Evolutionary conservation across 2,113 vertebrate genomes (phyloP).

Genomic region (Rhadina sibilatrix): DNA sequence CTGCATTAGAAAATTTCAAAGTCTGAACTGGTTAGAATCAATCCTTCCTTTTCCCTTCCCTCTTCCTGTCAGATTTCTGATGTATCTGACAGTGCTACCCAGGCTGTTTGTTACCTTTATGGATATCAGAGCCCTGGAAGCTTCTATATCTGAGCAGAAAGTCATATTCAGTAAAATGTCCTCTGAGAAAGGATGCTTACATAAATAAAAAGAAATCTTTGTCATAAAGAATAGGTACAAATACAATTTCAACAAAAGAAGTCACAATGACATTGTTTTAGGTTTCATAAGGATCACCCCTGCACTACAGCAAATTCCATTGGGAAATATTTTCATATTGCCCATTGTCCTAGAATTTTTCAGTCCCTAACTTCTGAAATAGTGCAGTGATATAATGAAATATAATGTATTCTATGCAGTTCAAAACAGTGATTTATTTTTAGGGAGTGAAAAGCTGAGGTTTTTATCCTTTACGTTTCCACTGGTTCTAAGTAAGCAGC

Average conservation of each 20-base stretch:
- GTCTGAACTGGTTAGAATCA: not conserved
- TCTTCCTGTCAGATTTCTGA: not conserved
- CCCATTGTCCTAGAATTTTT: not conserved
- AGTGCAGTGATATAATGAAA: not conserved
- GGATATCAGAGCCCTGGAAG: not conserved
- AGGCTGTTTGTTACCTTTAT: not conserved
- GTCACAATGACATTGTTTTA: not conserved
- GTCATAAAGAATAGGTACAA: not conserved
- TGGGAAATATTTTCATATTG: not conserved
- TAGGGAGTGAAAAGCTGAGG: not conserved
- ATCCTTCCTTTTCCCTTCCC: not conserved
- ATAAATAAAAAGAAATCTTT: slow-evolving; percentile 5
- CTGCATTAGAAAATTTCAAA: not conserved
- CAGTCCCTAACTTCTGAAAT: not conserved
- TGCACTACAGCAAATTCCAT: not conserved
- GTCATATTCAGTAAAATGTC: not conserved
- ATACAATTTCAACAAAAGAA: slow-evolving; percentile 3
- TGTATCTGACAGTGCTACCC: not conserved
- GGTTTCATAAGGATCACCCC: not conserved
- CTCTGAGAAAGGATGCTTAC: not conserved
- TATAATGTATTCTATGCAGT: not conserved
- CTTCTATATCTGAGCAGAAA: not conserved
- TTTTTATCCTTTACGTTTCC: not conserved
- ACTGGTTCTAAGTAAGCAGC: not conserved
- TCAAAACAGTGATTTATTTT: not conserved